Conservation (phyloP, 2,113 vertebrate genomes). For the Leptobrachium ailaonicum region DNA sequence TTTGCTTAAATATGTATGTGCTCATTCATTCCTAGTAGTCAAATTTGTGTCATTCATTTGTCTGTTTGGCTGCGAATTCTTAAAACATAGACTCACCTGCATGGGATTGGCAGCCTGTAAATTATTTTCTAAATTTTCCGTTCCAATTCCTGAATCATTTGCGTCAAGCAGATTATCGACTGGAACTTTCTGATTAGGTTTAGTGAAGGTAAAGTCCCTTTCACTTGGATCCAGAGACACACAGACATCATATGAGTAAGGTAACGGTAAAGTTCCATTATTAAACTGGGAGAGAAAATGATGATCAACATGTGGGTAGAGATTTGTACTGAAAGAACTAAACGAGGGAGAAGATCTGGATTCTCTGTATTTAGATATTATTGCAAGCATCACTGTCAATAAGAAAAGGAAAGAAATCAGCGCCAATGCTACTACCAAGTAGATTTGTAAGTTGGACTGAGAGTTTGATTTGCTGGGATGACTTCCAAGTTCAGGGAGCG, state of each 20-base stretch:
- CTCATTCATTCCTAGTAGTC: too few species aligned
- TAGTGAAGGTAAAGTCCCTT: conserved; percentile 53
- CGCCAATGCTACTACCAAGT: conserved; percentile 45
- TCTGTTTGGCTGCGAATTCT: too few species aligned
- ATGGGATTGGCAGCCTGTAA: neutral
- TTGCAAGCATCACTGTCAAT: conserved; percentile 48
- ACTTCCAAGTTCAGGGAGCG: conserved; percentile 61
- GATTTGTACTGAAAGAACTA: conserved; percentile 46
- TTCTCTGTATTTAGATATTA: conserved; percentile 64
- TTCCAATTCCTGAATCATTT: neutral
- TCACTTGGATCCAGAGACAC: conserved; percentile 47
- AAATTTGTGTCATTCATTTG: too few species aligned
- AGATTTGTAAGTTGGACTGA: conserved; percentile 49
- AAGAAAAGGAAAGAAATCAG: conserved; percentile 52
- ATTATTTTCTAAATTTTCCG: conserved; percentile 1
- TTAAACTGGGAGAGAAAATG: conserved; percentile 43
- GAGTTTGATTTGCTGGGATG: conserved; percentile 17
- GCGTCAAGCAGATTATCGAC: neutral
- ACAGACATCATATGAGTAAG: conserved; percentile 56
- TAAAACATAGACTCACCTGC: conserved; percentile 47
- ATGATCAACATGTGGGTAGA: conserved; percentile 33
- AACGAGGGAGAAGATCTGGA: conserved; percentile 57
- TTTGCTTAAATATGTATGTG: too few species aligned
- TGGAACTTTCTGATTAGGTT: neutral
- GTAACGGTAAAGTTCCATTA: conserved; percentile 47